Percentiles rank a stretch among this genome's conserved stretches.
phyloP scores from a whole-genome alignment of 2,797 vertebrate species.

The Phoxinus dragarum region DNA sequence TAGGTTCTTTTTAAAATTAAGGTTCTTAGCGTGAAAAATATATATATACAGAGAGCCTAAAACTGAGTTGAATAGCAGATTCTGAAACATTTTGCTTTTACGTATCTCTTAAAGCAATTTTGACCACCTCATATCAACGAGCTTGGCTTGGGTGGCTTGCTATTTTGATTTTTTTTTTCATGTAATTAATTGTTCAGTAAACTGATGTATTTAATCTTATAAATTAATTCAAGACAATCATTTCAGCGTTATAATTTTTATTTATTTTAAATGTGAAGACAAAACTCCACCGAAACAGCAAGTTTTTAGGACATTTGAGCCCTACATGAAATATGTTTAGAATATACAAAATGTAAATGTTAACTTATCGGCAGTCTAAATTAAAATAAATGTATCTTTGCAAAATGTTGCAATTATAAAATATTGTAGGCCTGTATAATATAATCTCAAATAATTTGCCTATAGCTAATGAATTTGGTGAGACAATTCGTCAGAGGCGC shows the following conservation, averaged over 20 bases:
- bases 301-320: not conserved
- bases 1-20: too few species aligned
- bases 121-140: not conserved
- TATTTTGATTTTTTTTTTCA: not conserved
- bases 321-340: not conserved
- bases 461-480: too few species aligned
- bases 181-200: not conserved
- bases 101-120: not conserved
- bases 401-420: not conserved
- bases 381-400: not conserved
- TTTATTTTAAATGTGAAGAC: not conserved
- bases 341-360: not conserved
- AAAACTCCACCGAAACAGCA: not conserved
- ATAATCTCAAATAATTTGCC: not conserved
- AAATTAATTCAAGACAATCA: not conserved
- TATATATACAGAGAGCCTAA: not conserved
- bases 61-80: not conserved
- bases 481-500: not conserved
- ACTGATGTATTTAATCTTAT: not conserved
- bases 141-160: too few species aligned
- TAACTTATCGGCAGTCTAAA: not conserved
- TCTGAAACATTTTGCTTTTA: not conserved
- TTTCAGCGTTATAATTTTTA: not conserved
- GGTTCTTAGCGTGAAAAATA: not conserved
- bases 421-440: not conserved